Percentiles rank a stretch among this genome's conserved stretches.
These are phyloP conservation scores for Xestoiulus laeticollis DNA, from an alignment of 2,888 invertebrate species.

Conservation along the genomic window DNA sequence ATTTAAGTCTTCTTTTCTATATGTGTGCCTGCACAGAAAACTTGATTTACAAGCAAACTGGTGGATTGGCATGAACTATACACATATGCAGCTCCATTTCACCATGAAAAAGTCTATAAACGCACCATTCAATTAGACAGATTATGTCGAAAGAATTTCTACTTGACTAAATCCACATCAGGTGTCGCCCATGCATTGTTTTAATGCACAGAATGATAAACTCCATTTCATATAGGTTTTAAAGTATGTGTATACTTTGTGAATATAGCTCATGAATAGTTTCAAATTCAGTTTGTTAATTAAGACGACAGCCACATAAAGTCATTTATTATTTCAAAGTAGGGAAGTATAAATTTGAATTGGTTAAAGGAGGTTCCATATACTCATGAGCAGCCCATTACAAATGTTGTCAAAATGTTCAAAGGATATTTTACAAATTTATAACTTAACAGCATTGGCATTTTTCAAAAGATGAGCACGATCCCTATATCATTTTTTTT, in stretches of 20 bases:
- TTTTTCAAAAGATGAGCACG: not conserved
- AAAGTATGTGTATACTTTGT: not conserved
- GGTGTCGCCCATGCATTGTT: not conserved
- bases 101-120: not conserved
- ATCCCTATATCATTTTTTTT: not conserved
- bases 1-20: conserved; percentile 40
- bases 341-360: not conserved
- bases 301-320: not conserved
- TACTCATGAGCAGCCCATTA: not conserved
- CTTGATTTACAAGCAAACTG: conserved; percentile 6
- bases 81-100: not conserved
- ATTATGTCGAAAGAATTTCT: not conserved
- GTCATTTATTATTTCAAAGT: not conserved
- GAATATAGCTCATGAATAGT: not conserved
- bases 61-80: not conserved
- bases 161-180: not conserved
- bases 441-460: not conserved
- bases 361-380: not conserved
- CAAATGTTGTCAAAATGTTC: not conserved
- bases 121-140: not conserved
- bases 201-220: conserved; percentile 14
- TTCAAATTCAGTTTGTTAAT: not conserved
- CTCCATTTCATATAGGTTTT: not conserved
- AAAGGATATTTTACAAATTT: not conserved
- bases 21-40: conserved; percentile 38